These are phyloP conservation scores for Ephestia elutella DNA, from an alignment of 1,140 invertebrate genomes.

Conservation along the genomic window DNA sequence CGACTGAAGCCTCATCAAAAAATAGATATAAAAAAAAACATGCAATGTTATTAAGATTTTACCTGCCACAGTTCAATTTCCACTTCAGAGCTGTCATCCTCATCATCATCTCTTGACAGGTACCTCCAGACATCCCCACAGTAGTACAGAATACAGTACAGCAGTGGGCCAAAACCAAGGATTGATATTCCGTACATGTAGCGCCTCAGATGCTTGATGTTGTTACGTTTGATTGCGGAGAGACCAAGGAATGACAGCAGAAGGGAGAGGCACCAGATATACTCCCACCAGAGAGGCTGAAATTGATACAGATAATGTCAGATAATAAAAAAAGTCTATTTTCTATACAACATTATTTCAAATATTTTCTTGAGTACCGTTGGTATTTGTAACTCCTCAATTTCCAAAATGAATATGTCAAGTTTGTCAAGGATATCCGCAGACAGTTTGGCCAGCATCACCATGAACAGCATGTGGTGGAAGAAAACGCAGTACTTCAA, in stretches of 20 bases:
- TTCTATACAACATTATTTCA: no score
- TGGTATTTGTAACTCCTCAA: conserved; percentile 94
- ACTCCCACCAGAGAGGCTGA: conserved; percentile 93
- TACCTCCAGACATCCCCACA: conserved; percentile 90
- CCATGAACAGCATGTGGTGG: conserved; percentile 91
- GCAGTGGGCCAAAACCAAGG: conserved; percentile 86
- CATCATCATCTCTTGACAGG: conserved; percentile 79
- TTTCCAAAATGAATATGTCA: conserved; percentile 94
- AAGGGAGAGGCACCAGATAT: conserved; percentile 92
- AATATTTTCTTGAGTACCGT: conserved; percentile 75
- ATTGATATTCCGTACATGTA: conserved; percentile 88
- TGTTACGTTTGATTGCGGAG: conserved; percentile 89
- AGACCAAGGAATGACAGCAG: conserved; percentile 91
- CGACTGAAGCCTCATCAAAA: no score
- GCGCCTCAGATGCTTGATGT: conserved; percentile 83
- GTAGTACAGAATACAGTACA: conserved; percentile 88
- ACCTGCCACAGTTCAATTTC: conserved; percentile 88
- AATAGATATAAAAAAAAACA: neutral
- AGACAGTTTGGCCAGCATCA: conserved; percentile 92
- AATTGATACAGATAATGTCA: conserved; percentile 5
- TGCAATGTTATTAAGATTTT: no score
- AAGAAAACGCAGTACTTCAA: conserved; percentile 95
- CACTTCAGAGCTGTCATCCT: conserved; percentile 76
- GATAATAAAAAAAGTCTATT: conserved; percentile 3
- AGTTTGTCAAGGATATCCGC: conserved; percentile 93